These are phyloP conservation scores for Megalonaias nervosa DNA, from an alignment of 1,140 invertebrate genomes.

Conservation along the genomic window DNA sequence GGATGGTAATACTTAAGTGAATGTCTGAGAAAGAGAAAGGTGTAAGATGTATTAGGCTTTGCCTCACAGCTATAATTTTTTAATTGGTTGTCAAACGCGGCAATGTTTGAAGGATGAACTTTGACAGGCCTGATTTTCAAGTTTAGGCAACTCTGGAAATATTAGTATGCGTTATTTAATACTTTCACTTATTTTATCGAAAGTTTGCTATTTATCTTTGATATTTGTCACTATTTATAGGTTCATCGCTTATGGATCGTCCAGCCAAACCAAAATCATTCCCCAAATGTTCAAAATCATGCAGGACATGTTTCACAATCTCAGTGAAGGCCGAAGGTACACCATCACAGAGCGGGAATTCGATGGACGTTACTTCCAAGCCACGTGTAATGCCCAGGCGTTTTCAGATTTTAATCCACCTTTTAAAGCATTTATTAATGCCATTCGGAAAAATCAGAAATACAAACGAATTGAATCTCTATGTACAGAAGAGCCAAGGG, in stretches of 20 bases:
- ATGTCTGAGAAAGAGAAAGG: too few relatives aligned
- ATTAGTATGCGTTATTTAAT: background rate
- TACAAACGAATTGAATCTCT: slow-evolving; percentile 3
- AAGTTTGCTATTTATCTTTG: background rate
- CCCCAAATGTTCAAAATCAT: slow-evolving; percentile 52
- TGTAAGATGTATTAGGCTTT: too few relatives aligned
- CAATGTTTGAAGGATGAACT: background rate
- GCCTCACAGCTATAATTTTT: too few relatives aligned
- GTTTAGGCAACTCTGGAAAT: background rate
- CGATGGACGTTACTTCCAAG: slow-evolving; percentile 46
- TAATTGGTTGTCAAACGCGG: too few relatives aligned
- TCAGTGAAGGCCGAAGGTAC: slow-evolving; percentile 38
- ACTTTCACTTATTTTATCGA: background rate
- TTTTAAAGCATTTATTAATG: slow-evolving; percentile 31
- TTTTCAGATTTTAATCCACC: slow-evolving; percentile 52
- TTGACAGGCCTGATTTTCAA: background rate
- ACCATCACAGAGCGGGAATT: slow-evolving; percentile 56
- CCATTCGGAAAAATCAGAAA: slow-evolving; percentile 20
- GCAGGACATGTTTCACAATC: slow-evolving; percentile 48
- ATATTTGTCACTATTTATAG: slow-evolving; percentile 31
- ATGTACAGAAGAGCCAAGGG: slow-evolving; percentile 30
- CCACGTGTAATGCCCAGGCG: slow-evolving; percentile 53
- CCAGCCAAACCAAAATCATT: slow-evolving; percentile 34
- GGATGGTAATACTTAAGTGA: too few relatives aligned
- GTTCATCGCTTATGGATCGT: slow-evolving; percentile 47